phyloP scores from a whole-genome alignment of 64 coral and sea anemone genomes.

The Pocillopora verrucosa region DNA sequence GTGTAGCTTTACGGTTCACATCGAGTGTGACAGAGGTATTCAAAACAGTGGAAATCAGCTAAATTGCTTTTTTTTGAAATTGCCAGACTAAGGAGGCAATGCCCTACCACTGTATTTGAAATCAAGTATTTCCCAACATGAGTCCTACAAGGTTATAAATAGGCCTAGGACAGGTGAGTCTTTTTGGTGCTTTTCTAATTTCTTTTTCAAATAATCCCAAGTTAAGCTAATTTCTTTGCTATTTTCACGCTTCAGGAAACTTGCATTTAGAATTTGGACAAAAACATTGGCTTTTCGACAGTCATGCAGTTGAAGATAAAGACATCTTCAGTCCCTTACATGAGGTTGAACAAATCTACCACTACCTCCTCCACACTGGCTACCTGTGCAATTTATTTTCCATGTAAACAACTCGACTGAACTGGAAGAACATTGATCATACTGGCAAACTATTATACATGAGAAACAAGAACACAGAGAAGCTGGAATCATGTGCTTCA shows the following conservation, averaged over 20 bases:
- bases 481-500: conserved; percentile 13
- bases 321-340: conserved; percentile 43
- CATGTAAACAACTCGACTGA: neutral
- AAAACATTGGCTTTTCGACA: conserved; percentile 57
- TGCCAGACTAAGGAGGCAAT: too few species aligned
- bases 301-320: conserved; percentile 71
- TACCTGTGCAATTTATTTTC: conserved; percentile 49
- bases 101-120: too few species aligned
- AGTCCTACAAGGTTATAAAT: too few species aligned
- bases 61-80: too few species aligned
- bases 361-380: conserved; percentile 25
- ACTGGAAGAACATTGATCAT: conserved; percentile 2
- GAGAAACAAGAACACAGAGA: conserved; percentile 18
- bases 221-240: neutral
- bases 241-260: conserved; percentile 59
- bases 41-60: too few species aligned
- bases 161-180: too few species aligned
- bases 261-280: conserved; percentile 78
- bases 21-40: too few species aligned
- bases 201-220: neutral
- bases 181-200: too few species aligned
- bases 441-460: conserved; percentile 1
- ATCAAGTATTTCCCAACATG: too few species aligned
- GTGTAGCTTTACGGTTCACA: too few species aligned
- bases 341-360: neutral